These are phyloP conservation scores for Helleia helle DNA, from an alignment of 2,888 invertebrate species.

Conservation along the genomic window DNA sequence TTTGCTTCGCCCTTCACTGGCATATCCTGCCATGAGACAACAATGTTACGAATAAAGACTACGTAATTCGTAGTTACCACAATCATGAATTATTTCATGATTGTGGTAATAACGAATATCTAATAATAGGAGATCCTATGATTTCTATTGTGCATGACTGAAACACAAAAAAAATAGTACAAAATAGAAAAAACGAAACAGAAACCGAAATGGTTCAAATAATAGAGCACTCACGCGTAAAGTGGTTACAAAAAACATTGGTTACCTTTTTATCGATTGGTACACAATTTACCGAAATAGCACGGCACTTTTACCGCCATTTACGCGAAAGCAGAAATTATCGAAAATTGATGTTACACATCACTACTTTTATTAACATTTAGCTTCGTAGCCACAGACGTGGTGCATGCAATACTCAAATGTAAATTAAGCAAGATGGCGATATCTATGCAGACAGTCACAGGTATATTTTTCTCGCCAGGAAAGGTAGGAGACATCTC, in stretches of 20 bases:
- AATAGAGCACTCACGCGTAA: slow-evolving; percentile 62
- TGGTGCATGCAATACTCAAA: too few relatives aligned
- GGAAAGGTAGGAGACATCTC: too few relatives aligned
- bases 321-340: slow-evolving; percentile 24
- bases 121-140: background rate
- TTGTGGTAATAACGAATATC: background rate
- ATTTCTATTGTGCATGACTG: slow-evolving; percentile 5
- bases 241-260: slow-evolving; percentile 46
- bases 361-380: background rate
- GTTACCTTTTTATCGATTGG: slow-evolving; percentile 49
- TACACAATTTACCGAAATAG: slow-evolving; percentile 50
- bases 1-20: too few relatives aligned
- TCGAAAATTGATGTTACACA: slow-evolving; percentile 1
- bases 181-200: slow-evolving; percentile 5
- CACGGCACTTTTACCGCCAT: slow-evolving; percentile 47
- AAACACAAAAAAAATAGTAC: background rate
- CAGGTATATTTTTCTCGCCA: too few relatives aligned
- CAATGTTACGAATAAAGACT: too few relatives aligned
- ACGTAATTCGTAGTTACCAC: too few relatives aligned
- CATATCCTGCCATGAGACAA: too few relatives aligned
- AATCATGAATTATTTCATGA: background rate
- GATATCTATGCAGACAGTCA: too few relatives aligned
- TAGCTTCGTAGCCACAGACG: background rate
- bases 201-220: slow-evolving; percentile 30
- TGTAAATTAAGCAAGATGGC: too few relatives aligned